These are phyloP conservation scores for Dasysyrphus albostriatus DNA, from an alignment of 2,888 invertebrate species.

Conservation along the genomic window DNA sequence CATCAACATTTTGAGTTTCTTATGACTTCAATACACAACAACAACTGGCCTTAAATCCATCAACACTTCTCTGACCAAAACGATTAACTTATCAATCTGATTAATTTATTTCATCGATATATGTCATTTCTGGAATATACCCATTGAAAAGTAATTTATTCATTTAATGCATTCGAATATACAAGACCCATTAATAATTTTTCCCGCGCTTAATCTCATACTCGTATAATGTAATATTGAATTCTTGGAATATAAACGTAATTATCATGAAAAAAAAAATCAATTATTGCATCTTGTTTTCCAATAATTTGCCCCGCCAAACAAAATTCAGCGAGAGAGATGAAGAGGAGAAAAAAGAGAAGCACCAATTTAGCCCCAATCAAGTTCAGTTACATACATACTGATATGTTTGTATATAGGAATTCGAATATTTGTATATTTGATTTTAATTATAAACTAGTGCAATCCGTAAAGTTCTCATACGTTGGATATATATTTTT, in stretches of 20 bases:
- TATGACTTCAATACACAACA: too few species aligned
- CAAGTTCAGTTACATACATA: constrained; percentile 55
- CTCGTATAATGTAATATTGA: background rate
- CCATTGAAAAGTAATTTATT: constrained; percentile 12
- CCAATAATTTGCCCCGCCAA: background rate
- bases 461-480: constrained; percentile 39
- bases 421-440: constrained; percentile 40
- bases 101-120: background rate
- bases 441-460: constrained; percentile 50
- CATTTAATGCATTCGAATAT: constrained; percentile 7
- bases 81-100: constrained; percentile 24
- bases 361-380: constrained; percentile 32
- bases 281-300: constrained; percentile 35
- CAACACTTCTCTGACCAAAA: background rate
- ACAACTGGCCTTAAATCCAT: background rate
- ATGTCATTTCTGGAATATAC: constrained; percentile 9
- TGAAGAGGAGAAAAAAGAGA: background rate
- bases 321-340: background rate
- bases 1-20: too few species aligned
- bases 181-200: constrained; percentile 9
- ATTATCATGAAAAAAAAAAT: constrained; percentile 22
- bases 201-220: background rate
- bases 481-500: background rate
- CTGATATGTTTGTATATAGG: constrained; percentile 14
- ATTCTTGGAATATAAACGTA: constrained; percentile 15